These are phyloP conservation scores for Eueremaeus valkanovi DNA, from an alignment of 2,888 invertebrate genomes.

Conservation along the genomic window DNA sequence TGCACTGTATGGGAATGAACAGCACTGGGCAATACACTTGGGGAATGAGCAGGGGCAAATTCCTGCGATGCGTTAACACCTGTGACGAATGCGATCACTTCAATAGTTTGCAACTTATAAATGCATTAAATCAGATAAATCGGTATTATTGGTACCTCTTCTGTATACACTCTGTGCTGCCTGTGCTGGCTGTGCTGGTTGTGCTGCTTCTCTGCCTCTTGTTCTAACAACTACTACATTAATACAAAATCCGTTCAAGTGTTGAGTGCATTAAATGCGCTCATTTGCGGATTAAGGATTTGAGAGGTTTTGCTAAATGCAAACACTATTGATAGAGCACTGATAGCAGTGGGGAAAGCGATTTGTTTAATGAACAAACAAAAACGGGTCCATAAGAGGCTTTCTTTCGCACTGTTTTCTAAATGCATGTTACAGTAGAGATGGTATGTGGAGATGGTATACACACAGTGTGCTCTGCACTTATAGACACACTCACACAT, in stretches of 20 bases:
- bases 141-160: not conserved
- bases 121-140: constrained; percentile 30
- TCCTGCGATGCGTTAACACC: not conserved
- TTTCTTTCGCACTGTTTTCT: constrained; percentile 34
- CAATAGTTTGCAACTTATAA: not conserved
- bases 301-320: constrained; percentile 33
- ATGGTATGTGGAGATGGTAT: not conserved
- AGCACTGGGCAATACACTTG: not conserved
- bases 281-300: constrained; percentile 35
- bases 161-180: no score
- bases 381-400: constrained; percentile 33
- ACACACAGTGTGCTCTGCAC: not conserved
- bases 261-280: constrained; percentile 36
- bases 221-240: constrained; percentile 19
- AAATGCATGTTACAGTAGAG: constrained; percentile 25
- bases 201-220: no score
- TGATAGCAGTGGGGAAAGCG: constrained; percentile 14
- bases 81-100: constrained; percentile 30
- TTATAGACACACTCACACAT: not conserved
- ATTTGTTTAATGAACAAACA: constrained; percentile 38
- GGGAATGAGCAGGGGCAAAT: not conserved
- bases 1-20: not conserved
- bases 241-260: constrained; percentile 28
- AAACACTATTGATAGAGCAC: constrained; percentile 24
- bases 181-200: no score